Conservation (phyloP, 2,113 vertebrate species). For the Eulemur macaco region DNA sequence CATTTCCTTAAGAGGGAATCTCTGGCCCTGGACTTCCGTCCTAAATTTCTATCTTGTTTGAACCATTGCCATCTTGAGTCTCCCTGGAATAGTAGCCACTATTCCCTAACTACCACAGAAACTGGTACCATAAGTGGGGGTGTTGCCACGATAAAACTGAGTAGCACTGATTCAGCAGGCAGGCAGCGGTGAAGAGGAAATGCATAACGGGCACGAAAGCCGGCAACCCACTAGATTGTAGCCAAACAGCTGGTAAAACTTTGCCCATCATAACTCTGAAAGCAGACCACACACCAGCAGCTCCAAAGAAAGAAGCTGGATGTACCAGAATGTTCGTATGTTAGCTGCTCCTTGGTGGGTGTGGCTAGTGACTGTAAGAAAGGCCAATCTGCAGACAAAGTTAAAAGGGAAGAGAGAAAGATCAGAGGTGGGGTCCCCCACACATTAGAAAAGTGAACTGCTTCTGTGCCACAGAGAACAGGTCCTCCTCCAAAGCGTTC, state of each 20-base stretch:
- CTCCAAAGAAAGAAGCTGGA: neutral
- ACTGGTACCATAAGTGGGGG: neutral
- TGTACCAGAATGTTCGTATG: neutral
- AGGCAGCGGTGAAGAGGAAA: neutral
- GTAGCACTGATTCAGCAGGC: neutral
- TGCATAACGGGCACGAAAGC: neutral
- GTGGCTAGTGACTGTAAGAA: neutral
- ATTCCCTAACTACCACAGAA: neutral
- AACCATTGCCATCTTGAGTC: neutral
- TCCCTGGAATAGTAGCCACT: neutral
- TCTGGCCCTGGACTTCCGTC: neutral
- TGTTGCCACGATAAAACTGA: neutral
- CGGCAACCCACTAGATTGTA: neutral
- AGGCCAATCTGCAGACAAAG: neutral
- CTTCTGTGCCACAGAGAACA: neutral
- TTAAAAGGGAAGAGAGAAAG: neutral
- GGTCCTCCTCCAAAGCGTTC: neutral
- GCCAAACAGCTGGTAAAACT: neutral
- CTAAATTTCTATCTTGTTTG: neutral
- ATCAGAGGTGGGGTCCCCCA: neutral
- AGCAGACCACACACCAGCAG: neutral
- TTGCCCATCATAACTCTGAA: neutral
- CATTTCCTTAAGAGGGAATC: neutral
- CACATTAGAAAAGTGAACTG: neutral
- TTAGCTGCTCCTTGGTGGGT: neutral